Evolutionary conservation across 2,888 invertebrate genomes (phyloP).

Genomic region (Neoscelio sp.): DNA sequence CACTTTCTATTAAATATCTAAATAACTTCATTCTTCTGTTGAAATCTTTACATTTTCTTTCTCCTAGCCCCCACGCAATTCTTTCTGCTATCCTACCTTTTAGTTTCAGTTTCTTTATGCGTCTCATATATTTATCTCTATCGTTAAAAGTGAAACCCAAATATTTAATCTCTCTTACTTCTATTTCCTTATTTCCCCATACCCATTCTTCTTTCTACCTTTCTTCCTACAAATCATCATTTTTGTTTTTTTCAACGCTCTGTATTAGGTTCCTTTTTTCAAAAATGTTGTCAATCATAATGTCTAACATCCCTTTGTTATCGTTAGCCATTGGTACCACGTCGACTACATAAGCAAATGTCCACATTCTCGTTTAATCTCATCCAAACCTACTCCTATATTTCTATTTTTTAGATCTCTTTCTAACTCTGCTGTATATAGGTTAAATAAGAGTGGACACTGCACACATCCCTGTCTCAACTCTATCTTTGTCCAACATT

Average conservation of each 20-base stretch:
- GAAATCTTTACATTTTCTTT: conserved; percentile 1
- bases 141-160: background rate
- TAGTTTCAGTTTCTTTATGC: background rate
- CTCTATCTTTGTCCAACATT: no score
- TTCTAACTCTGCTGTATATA: background rate
- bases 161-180: background rate
- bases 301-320: background rate
- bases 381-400: background rate
- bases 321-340: background rate
- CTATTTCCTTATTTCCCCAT: background rate
- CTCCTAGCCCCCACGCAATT: background rate
- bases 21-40: background rate
- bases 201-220: background rate
- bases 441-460: conserved; percentile 1
- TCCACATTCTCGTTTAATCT: no score
- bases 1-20: no score
- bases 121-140: background rate
- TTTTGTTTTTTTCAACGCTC: background rate
- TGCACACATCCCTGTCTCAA: background rate
- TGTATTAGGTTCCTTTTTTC: background rate
- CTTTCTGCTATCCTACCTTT: background rate
- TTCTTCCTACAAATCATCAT: background rate
- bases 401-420: background rate
- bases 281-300: background rate
- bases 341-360: background rate